These are phyloP conservation scores for Acrossocheilus wenchowensis DNA, from an alignment of 2,797 vertebrate genomes.

Conservation along the genomic window DNA sequence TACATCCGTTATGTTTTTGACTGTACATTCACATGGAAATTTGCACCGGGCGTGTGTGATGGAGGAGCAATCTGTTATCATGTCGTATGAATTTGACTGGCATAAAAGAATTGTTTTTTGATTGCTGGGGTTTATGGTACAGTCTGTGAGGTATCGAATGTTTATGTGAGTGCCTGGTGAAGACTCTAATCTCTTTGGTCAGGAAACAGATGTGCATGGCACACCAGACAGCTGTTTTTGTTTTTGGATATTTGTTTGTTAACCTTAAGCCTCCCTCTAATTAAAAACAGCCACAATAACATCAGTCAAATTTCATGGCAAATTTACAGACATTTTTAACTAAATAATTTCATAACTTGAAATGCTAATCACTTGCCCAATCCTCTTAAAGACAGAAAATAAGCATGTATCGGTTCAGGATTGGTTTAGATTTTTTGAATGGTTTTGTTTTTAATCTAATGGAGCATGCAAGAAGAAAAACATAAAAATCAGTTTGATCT, in stretches of 20 bases:
- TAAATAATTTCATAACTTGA: constrained; percentile 9
- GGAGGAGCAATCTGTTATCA: constrained; percentile 53
- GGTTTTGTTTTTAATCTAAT: constrained; percentile 31
- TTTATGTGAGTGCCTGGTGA: not conserved
- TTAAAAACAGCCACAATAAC: constrained; percentile 45
- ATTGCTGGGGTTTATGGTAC: constrained; percentile 43
- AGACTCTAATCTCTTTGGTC: not conserved
- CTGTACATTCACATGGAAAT: constrained; percentile 60
- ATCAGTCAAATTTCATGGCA: constrained; percentile 20
- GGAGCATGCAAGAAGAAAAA: not conserved
- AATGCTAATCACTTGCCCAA: constrained; percentile 30
- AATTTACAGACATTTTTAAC: not conserved
- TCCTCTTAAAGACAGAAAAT: constrained; percentile 43
- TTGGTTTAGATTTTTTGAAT: constrained; percentile 21
- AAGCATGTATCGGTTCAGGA: constrained; percentile 24
- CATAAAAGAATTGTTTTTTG: constrained; percentile 52
- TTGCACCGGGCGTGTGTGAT: constrained; percentile 37
- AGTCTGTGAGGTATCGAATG: not conserved
- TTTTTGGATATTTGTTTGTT: constrained; percentile 71
- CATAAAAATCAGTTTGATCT: not conserved
- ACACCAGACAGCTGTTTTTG: constrained; percentile 73
- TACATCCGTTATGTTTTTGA: constrained; percentile 55
- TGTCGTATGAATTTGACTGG: constrained; percentile 46
- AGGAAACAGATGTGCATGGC: constrained; percentile 38
- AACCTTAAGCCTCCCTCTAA: constrained; percentile 46